Evolutionary conservation across 1,140 invertebrate species (phyloP), one percentile per base, ranked within the genome.

Genomic region (Brachionus koreanus): DNA sequence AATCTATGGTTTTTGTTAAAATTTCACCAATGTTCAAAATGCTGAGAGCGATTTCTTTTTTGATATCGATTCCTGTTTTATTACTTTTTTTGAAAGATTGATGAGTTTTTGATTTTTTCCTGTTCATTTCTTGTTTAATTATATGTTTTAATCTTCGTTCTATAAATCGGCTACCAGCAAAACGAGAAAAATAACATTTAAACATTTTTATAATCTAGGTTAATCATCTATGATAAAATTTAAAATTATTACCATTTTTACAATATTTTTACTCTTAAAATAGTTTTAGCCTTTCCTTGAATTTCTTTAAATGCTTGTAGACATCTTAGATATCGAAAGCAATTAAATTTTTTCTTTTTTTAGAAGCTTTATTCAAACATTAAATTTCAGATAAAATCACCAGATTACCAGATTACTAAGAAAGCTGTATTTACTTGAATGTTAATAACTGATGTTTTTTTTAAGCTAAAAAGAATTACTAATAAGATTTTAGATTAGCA

Each of bases 1-100:
- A 79, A 29, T 79, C 76, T 0, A 79, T 65, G 0, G 76, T 79
- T 61, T 79, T 79, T 9, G 76, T 52, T 23, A 79, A 19, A 29
- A 79, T 65, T 79, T 79, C 76, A 25, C 76, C 76, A 37, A 79
- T 61, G 35, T 61, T 79, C 35, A 79, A 37, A 79, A 79, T 79
- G 6, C 76, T 79, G 7, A 79, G 29, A 23, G 76, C 76, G 25
- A 79, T 33, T 42, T 79, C 76, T 65, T 65, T 79, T 79, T 79
- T 79, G 4, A 79, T 79, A 16, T 79, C 76, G 9, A 79, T 79
- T 23, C 12, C 42, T 25, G 35, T 23, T 74, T 25, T 43, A 5
- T 19, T 39, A 3, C n/a, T 33, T 25, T 1, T 29, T 29, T 29
- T 29, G 29, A 29, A 29, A 29, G 65, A 69, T 69, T 3, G 16